phyloP scores from a whole-genome alignment of 2,888 invertebrate genomes.

The Monoplex corrugatus region DNA sequence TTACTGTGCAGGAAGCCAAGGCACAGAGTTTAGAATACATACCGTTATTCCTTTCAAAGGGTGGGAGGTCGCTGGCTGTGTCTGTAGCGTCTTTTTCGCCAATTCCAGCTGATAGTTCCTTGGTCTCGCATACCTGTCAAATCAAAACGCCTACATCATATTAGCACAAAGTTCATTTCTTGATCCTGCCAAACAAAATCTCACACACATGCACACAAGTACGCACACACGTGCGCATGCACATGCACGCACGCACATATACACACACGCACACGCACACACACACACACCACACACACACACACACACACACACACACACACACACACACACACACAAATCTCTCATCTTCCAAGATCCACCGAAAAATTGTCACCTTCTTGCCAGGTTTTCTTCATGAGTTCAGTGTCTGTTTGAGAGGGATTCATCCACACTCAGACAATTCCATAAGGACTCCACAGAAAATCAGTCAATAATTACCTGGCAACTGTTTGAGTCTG shows the following conservation, averaged over 20 bases:
- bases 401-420: too few relatives aligned
- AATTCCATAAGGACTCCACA: too few relatives aligned
- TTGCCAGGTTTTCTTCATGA: too few relatives aligned
- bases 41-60: slow-evolving; percentile 80
- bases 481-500: too few relatives aligned
- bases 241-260: not conserved
- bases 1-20: too few relatives aligned
- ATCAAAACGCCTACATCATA: not conserved
- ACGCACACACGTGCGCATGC: not conserved
- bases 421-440: too few relatives aligned
- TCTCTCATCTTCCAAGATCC: too few relatives aligned
- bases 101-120: slow-evolving; percentile 76
- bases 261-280: not conserved
- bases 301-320: too few relatives aligned
- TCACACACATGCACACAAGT: not conserved
- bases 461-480: too few relatives aligned
- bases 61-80: slow-evolving; percentile 74
- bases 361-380: too few relatives aligned
- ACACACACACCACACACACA: not conserved
- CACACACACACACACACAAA: too few relatives aligned
- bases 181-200: not conserved
- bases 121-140: slow-evolving; percentile 71
- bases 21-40: slow-evolving; percentile 49
- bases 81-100: slow-evolving; percentile 58
- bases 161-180: too few relatives aligned